Percentiles rank a stretch among this genome's conserved stretches.
phyloP scores from a whole-genome alignment of 1,140 invertebrate species.

The Drosophila santomea region DNA sequence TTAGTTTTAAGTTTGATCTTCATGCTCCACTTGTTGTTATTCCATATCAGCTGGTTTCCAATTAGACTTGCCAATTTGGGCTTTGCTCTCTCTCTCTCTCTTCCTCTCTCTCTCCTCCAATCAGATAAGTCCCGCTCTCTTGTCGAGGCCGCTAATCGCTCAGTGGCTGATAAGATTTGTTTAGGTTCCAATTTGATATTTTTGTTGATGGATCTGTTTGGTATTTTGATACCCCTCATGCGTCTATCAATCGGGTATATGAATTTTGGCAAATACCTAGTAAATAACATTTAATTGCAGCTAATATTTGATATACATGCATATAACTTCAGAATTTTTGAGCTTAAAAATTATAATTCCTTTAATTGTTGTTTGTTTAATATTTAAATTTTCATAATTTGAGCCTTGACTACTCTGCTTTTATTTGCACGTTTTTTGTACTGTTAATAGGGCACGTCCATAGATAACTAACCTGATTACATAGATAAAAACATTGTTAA shows the following conservation, averaged over 20 bases:
- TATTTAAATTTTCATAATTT: slow-evolving; percentile 4
- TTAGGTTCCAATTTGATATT: slow-evolving; percentile 37
- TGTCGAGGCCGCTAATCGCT: slow-evolving; percentile 19
- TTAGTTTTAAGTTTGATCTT: background rate
- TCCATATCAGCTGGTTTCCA: too few relatives aligned
- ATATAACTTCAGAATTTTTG: too few relatives aligned
- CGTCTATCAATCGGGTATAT: background rate
- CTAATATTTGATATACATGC: background rate
- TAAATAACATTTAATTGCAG: background rate
- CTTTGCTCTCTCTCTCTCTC: background rate
- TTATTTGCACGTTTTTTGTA: slow-evolving; percentile 10
- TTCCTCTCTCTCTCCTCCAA: background rate
- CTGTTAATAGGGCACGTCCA: slow-evolving; percentile 3
- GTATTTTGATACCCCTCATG: slow-evolving; percentile 7
- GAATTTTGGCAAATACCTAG: too few relatives aligned
- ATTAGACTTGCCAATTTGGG: too few relatives aligned
- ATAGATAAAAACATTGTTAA: slow-evolving; percentile 23
- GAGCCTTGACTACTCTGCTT: slow-evolving; percentile 27
- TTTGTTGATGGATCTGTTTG: slow-evolving; percentile 39
- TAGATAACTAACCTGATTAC: slow-evolving; percentile 27
- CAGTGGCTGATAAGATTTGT: slow-evolving; percentile 44
- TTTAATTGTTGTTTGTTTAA: slow-evolving; percentile 1
- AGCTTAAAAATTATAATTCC: too few relatives aligned
- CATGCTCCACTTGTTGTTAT: background rate
- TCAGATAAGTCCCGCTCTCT: background rate